Evolutionary conservation across 2,888 invertebrate species (phyloP), one percentile per base, ranked within the genome.

Genomic region (Volucella inanis): DNA sequence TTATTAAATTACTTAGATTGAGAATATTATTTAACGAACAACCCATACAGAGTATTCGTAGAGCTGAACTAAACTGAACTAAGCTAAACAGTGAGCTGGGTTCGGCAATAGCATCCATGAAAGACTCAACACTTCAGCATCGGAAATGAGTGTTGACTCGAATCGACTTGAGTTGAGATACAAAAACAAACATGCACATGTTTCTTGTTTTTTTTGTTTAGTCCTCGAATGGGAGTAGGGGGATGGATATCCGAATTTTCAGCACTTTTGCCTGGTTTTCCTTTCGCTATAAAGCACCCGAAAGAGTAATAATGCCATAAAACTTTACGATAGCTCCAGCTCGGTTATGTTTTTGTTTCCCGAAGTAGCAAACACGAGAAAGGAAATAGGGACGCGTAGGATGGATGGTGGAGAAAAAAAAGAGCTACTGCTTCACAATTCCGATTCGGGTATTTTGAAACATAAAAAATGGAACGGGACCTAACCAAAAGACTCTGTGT

Each of bases 251-350:
- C 80, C 61, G 72, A 85, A 81, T 81, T 85, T 85, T 85, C 81
- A 85, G 76, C 81, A 85, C 85, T 85, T 81, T 81, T 72, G 67
- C 49, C 71, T 70, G 68, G 61, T 57, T 55, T 71, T 45, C 52
- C 39, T 31, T 31, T 72, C 54, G 80, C 81, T 81, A 85, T 85
- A 85, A 85, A 85, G 81, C 80, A 85, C 72, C 81, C 85, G 85
- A 85, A 85, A 85, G 85, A 85, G 85, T 85, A 85, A 85, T 85
- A 85, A 85, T 77, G 85, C 85, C 85, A 50, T 85, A 85, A 85
- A 85, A 85, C 67, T 85, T 85, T 85, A 85, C 85, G 85, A 85
- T 75, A 59, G 57, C 81, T 76, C 62, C 67, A 85, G 80, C 71
- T 77, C 41, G 81, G 76, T 77, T 72, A 81, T 85, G 84, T 72